These are phyloP conservation scores for Camelus bactrianus DNA, from an alignment of 2,113 vertebrate genomes.

Conservation along the genomic window DNA sequence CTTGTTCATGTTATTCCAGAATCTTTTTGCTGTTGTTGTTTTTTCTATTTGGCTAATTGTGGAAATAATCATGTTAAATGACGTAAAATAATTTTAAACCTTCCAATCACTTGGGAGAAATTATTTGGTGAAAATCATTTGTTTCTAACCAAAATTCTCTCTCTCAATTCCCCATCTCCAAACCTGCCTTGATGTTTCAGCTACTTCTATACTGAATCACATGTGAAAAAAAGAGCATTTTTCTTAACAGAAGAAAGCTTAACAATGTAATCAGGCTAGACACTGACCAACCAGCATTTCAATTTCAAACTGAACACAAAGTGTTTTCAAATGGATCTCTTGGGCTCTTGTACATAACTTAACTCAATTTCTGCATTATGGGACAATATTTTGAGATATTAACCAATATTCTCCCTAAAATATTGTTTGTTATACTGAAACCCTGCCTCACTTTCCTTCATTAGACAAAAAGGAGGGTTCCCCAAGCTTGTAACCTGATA, in stretches of 20 bases:
- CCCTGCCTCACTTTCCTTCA: background rate
- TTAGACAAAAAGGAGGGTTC: background rate
- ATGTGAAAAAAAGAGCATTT: background rate
- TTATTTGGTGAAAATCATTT: background rate
- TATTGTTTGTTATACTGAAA: background rate
- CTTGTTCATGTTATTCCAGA: background rate
- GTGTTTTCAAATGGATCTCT: background rate
- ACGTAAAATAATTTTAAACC: slow-evolving; percentile 17
- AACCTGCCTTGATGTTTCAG: background rate
- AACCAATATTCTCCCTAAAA: background rate
- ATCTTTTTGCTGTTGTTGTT: background rate
- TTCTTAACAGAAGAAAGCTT: background rate
- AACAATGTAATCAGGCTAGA: background rate
- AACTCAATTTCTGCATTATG: background rate
- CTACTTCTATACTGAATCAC: background rate
- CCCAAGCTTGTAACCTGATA: background rate
- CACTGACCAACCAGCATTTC: background rate
- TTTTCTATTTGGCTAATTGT: background rate
- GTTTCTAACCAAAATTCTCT: background rate
- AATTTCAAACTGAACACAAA: background rate
- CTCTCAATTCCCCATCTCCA: background rate
- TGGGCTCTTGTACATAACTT: background rate
- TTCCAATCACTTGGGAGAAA: background rate
- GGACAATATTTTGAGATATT: background rate
- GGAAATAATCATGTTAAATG: background rate